Base-by-base conservation (phyloP, 2,888 invertebrate species). In the Pycnomerus fuliginosus region DNA sequence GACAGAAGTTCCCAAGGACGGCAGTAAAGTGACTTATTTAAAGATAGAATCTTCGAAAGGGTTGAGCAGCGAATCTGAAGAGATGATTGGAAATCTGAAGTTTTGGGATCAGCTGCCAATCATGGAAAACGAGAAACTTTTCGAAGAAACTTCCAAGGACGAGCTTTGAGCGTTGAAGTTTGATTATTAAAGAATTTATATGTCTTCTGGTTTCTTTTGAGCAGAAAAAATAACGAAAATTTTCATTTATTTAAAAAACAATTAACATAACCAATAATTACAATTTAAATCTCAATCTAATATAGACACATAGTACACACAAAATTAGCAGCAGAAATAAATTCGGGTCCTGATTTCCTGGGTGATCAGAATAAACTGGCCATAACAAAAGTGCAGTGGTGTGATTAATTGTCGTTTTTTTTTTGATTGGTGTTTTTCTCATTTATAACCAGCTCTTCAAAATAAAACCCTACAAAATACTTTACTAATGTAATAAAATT, bases 181-280 rank as follows among this genome's bases (percentile, higher is more conserved):
- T n/a, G n/a, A n/a, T n/a, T n/a, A n/a, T n/a, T n/a, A n/a, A n/a
- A n/a, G n/a, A n/a, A n/a, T n/a, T n/a, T n/a, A n/a, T n/a, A n/a
- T n/a, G n/a, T n/a, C n/a, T n/a, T n/a, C n/a, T n/a, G n/a, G n/a
- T n/a, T n/a, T n/a, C n/a, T n/a, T n/a, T 20, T 8, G 20, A 5
- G 20, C 4, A 20, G 8, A 38, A 47, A 47, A 47, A 43, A 48
- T 48, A 48, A 48, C 43, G 48, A 48, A 48, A 48, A 39, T 35
- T 48, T 48, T 48, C 44, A 39, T 40, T 48, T 41, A 34, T 28
- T 44, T 48, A 44, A 34, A 44, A 48, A 47, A 48, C 39, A 48
- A 35, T 48, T 37, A 47, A 46, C 33, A 48, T 48, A 43, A 43
- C 38, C 36, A 22, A 37, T 38, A 48, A 36, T 16, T 47, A 48